Evolutionary conservation across 2,113 vertebrate genomes (phyloP).

Genomic region (Ochotona princeps): DNA sequence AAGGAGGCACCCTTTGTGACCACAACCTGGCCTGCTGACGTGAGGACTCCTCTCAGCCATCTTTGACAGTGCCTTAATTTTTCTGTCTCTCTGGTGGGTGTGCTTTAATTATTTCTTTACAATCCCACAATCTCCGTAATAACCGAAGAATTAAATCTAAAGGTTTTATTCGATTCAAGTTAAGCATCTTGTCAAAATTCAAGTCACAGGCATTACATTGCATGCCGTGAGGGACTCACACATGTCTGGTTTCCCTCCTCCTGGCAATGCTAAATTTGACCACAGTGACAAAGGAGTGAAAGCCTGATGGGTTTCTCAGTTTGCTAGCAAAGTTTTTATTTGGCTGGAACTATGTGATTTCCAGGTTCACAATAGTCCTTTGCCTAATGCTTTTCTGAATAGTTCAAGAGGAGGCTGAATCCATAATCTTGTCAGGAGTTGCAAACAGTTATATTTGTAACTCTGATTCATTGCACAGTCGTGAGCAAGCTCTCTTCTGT

Average conservation of each 20-base stretch:
- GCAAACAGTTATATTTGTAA: neutral
- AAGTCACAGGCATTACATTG: neutral
- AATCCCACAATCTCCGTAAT: neutral
- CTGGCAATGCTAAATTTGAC: neutral
- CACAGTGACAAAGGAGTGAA: neutral
- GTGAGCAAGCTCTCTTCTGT: neutral
- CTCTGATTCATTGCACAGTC: neutral
- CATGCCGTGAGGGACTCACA: neutral
- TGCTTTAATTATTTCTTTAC: neutral
- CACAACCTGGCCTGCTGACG: neutral
- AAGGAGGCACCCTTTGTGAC: too few relatives aligned
- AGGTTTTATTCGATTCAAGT: constrained; percentile 6
- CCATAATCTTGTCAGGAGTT: neutral
- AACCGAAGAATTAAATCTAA: neutral
- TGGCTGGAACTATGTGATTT: neutral
- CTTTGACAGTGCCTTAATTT: neutral
- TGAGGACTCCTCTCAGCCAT: neutral
- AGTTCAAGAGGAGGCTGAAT: neutral
- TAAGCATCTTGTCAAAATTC: constrained; percentile 15
- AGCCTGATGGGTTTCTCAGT: neutral
- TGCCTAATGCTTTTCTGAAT: neutral
- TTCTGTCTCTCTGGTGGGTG: neutral
- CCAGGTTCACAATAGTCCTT: neutral
- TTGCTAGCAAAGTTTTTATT: neutral
- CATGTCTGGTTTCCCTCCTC: neutral